Base-by-base conservation (phyloP, 2,888 invertebrate genomes). In the Catocala nupta region DNA sequence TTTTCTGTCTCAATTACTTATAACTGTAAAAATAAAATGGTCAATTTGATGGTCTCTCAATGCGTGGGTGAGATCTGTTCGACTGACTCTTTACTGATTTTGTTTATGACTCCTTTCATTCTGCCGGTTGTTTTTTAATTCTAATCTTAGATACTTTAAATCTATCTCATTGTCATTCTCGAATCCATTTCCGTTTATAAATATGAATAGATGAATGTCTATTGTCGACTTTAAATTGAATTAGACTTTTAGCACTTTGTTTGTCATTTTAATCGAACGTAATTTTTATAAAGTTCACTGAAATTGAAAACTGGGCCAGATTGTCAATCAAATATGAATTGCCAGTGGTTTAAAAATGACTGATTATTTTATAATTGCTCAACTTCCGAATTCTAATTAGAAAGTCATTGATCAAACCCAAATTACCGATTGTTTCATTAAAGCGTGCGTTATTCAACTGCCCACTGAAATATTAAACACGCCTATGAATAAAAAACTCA, bases 401-500 rank as follows among this genome's bases (percentile, higher is more conserved):
- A 69, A 71, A 65, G 51, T 45, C 58, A 75, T 78, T 71, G 69
- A 68, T 57, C 34, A 16, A 50, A 54, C 59, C 54, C 9, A 69
- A 78, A 69, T 71, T 55, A 73, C 63, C 77, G 59, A 77, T 78
- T 75, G 78, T 78, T 75, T 63, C 57, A 73, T 71, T 71, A 75
- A 68, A 63, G 66, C 73, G 63, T 72, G 60, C 57, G 34, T 70
- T 80, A 85, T 87, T 86, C 81, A 86, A 76, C 82, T 70, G 68
- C 82, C 81, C 83, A 86, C 84, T 50, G 81, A 82, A 80, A 83
- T 80, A 81, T 78, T 79, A 81, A 80, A 73, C 66, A 78, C 75
- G 75, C 76, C 56, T 73, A 55, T 66, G 77, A 78, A 77, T 81
- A 87, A 85, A 87, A 83, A 85, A 82, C 78, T 84, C 78, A 87